A percentile compares a stretch with the other conserved stretches of the same genome.
Conservation (phyloP, 1,140 invertebrate species). For the Heliconius melpomene region DNA sequence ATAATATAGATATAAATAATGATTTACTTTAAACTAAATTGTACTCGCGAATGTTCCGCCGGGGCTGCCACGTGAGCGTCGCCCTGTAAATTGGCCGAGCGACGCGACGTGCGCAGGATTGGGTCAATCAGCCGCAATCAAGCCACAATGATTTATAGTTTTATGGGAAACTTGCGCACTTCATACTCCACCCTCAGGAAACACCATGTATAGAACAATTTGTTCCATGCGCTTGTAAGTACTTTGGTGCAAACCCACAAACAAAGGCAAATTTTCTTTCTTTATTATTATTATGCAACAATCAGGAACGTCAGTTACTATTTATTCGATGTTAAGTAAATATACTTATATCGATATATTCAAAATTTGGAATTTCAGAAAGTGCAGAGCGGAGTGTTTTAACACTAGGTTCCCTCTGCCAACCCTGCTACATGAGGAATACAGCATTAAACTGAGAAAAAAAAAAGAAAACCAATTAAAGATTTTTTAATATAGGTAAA, state of each 20-base stretch:
- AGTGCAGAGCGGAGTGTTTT: no score
- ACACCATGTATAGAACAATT: neutral
- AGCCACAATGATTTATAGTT: neutral
- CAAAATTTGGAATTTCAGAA: no score
- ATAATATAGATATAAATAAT: neutral
- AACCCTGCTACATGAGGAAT: no score
- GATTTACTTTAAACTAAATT: neutral
- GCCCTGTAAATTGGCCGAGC: neutral
- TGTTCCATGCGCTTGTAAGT: no score
- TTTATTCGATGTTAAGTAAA: neutral
- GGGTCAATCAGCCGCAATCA: neutral
- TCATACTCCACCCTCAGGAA: neutral
- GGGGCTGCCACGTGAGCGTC: neutral
- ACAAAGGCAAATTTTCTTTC: no score
- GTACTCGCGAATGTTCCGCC: slow-evolving; percentile 1
- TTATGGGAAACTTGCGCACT: slow-evolving; percentile 6
- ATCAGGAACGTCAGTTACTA: neutral
- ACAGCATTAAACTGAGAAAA: no score
- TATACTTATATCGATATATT: no score
- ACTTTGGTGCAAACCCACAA: no score
- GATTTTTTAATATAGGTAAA: no score
- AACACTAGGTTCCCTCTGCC: no score
- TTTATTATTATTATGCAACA: neutral
- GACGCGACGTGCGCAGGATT: slow-evolving; percentile 7
- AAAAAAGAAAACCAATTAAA: no score